Base-by-base conservation (phyloP, 2,797 vertebrate species). In the Schizopygopsis pylzovi region DNA sequence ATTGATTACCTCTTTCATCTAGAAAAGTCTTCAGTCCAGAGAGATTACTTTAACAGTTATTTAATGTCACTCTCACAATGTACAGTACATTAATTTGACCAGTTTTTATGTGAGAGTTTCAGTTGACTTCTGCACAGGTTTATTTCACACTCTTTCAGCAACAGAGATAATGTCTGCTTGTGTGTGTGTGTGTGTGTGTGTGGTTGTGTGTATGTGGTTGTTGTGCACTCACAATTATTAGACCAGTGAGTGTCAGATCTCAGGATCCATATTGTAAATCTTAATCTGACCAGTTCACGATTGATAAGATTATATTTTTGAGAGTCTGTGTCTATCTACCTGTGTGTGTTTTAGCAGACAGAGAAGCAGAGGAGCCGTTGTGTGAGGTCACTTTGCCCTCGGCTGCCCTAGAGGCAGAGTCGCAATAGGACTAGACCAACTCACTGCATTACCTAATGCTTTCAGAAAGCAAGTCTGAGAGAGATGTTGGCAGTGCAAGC, bases 361-460 rank as follows among this genome's bases (percentile, higher is more conserved):
- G 20, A 25, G 63, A 89, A 90, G 84, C 84, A 86, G 89, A 43
- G 89, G 85, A 71, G 56, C 52, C 81, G 77, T 89, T 90, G 86
- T 89, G 80, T 88, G 56, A 81, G 93, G 90, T 94, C 89, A 87
- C 91, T 82, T 87, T 90, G 88, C 92, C 90, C 83, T 49, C 68
- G 91, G 92, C 90, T 90, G 81, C 86, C 91, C 88, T 91, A 85
- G 84, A 90, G 82, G 90, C 86, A 86, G 85, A 90, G 84, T 82
- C 61, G 33, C 68, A 86, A 86, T 75, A 87, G 86, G 82, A 67
- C 88, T 71, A 37, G 82, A 88, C 87, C 91, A 89, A 92, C 91
- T 88, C 85, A 84, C 83, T 89, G 76, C 86, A 90, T 93, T 75
- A 72, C 82, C 82, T 85, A 90, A 90, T 75, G 79, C 82, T 91